These are phyloP conservation scores for Cephalopholis sonnerati DNA, from an alignment of 2,113 vertebrate genomes.

Conservation along the genomic window DNA sequence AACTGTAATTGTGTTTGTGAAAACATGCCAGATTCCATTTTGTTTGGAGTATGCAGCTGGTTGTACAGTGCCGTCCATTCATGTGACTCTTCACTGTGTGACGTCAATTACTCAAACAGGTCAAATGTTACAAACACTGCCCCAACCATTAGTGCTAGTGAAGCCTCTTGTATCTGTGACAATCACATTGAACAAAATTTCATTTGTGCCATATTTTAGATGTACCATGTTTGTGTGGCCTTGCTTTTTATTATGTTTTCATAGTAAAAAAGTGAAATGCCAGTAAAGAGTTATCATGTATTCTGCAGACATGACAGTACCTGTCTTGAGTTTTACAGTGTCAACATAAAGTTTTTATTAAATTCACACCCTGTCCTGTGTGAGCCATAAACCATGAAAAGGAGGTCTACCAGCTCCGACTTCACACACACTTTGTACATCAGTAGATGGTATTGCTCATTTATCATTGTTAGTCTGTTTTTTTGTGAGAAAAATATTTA, in stretches of 20 bases:
- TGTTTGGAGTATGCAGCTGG: slow-evolving; percentile 31
- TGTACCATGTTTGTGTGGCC: neutral
- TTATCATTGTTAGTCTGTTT: neutral
- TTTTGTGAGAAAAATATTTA: neutral
- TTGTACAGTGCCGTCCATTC: slow-evolving; percentile 5
- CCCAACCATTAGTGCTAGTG: neutral
- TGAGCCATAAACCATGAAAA: neutral
- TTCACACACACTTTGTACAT: neutral
- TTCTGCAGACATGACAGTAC: neutral
- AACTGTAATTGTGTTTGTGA: slow-evolving; percentile 16
- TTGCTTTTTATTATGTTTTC: neutral
- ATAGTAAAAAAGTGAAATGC: neutral
- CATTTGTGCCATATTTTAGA: neutral
- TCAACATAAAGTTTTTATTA: neutral
- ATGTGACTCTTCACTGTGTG: neutral
- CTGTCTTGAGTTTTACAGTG: neutral
- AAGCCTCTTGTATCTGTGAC: neutral
- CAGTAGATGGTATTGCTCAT: neutral
- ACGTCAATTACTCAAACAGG: neutral
- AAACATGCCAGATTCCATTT: slow-evolving; percentile 32
- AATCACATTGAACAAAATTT: neutral
- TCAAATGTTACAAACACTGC: neutral
- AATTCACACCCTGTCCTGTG: neutral
- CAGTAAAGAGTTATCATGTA: neutral
- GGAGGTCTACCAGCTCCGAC: neutral